phyloP scores from a whole-genome alignment of 2,797 vertebrate genomes.

The Neostethus bicornis region DNA sequence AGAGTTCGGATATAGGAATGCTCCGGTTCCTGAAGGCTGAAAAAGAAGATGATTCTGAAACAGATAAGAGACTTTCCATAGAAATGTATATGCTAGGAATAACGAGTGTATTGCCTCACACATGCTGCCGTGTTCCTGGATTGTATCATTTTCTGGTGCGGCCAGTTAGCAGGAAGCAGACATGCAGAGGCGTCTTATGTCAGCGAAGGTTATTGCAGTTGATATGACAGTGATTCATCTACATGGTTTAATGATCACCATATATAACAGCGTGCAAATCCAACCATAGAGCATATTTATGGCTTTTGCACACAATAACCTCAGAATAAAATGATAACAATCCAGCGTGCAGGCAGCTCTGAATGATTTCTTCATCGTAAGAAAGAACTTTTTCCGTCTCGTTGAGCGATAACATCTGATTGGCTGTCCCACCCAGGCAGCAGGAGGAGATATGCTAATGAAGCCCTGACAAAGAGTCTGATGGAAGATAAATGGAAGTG shows the following conservation, averaged over 20 bases:
- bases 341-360: constrained; percentile 17
- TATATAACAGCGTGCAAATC: neutral
- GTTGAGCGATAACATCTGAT: constrained; percentile 60
- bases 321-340: constrained; percentile 32
- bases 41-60: neutral
- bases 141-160: constrained; percentile 19
- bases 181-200: constrained; percentile 26
- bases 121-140: constrained; percentile 16
- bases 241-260: constrained; percentile 25
- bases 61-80: neutral
- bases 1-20: constrained; percentile 25
- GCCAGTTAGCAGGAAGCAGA: constrained; percentile 29
- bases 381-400: constrained; percentile 38
- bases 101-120: neutral
- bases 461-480: constrained; percentile 45
- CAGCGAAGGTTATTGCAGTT: constrained; percentile 28
- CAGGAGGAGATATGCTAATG: constrained; percentile 67
- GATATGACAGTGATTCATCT: constrained; percentile 26
- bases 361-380: constrained; percentile 17
- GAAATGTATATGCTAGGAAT: constrained; percentile 5
- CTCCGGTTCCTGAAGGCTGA: constrained; percentile 11
- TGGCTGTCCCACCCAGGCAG: constrained; percentile 58
- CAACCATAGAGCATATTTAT: constrained; percentile 10
- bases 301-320: constrained; percentile 3
- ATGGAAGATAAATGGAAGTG: constrained; percentile 47